Percentiles rank a stretch among this genome's conserved stretches.
phyloP scores from a whole-genome alignment of 2,888 invertebrate genomes.

The Caprella mutica region DNA sequence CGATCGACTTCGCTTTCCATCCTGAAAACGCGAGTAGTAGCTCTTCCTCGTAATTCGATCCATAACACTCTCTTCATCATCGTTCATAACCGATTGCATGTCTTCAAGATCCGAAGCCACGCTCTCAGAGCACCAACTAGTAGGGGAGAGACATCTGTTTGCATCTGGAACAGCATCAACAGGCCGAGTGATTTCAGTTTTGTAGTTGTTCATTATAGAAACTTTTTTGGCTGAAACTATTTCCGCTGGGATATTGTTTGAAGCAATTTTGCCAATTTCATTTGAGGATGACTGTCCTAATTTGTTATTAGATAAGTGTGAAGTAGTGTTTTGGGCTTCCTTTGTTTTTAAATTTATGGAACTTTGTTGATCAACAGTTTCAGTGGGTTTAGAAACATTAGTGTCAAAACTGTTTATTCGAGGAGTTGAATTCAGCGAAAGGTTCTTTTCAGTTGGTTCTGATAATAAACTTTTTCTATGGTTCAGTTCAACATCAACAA shows the following conservation, averaged over 20 bases:
- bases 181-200: neutral
- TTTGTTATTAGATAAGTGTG: no score
- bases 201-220: neutral
- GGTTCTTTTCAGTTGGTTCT: conserved; percentile 26
- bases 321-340: no score
- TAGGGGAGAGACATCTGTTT: neutral
- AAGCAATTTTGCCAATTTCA: no score
- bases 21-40: conserved; percentile 31
- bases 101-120: conserved; percentile 15
- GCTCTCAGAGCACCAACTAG: conserved; percentile 6
- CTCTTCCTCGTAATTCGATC: conserved; percentile 34
- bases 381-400: neutral
- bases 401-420: conserved; percentile 9
- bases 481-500: conserved; percentile 13
- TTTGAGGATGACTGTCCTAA: no score
- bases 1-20: conserved; percentile 16
- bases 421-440: conserved; percentile 20
- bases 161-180: neutral
- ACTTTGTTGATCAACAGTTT: no score
- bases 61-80: conserved; percentile 32
- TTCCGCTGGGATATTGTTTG: no score
- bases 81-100: conserved; percentile 11
- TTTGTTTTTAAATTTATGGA: no score
- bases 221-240: neutral
- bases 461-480: conserved; percentile 25